phyloP scores from a whole-genome alignment of 2,113 vertebrate species.

The Corythornis vintsioides region DNA sequence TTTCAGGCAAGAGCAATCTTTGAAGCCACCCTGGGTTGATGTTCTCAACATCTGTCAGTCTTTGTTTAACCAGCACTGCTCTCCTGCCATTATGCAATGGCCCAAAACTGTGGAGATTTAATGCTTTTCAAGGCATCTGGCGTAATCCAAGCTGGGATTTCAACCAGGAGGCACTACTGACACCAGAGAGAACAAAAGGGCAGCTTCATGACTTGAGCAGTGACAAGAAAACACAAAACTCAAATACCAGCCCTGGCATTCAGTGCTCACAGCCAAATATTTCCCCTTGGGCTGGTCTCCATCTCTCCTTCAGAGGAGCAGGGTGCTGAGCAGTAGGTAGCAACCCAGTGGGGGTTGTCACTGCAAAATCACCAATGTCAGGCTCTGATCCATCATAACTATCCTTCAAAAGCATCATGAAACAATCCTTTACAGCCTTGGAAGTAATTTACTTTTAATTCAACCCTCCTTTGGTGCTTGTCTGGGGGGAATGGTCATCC shows the following conservation, averaged over 20 bases:
- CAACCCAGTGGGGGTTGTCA: background rate
- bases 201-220: background rate
- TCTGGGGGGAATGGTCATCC: fast-evolving
- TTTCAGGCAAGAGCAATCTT: background rate
- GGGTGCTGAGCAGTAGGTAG: background rate
- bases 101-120: fast-evolving
- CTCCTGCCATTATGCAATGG: background rate
- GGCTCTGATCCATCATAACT: background rate
- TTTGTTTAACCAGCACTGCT: background rate
- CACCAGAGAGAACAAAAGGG: background rate
- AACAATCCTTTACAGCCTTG: background rate
- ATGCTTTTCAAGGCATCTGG: background rate
- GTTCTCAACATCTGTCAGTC: background rate
- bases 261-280: background rate
- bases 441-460: background rate
- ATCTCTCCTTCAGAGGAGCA: background rate
- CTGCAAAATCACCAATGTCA: fast-evolving
- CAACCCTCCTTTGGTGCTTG: background rate
- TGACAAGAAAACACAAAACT: background rate
- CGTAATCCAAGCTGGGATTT: background rate
- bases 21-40: background rate
- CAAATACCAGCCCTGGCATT: background rate
- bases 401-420: background rate
- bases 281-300: background rate
- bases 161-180: background rate